Conservation (phyloP, 2,888 invertebrate species). For the Cylloceria caligata region DNA sequence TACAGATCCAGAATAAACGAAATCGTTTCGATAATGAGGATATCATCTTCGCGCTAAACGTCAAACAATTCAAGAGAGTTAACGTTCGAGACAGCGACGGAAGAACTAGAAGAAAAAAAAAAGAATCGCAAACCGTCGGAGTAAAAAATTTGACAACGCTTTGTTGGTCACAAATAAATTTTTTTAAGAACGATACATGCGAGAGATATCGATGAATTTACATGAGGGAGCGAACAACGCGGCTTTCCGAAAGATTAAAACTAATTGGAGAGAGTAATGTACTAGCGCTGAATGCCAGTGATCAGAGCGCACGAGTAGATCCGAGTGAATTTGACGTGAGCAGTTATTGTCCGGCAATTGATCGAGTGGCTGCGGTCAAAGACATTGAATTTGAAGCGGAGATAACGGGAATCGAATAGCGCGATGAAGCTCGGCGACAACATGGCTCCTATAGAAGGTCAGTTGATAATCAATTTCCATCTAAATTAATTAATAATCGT, state of each 20-base stretch:
- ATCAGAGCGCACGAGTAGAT: slow-evolving; percentile 21
- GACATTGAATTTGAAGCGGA: slow-evolving; percentile 64
- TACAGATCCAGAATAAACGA: slow-evolving; percentile 48
- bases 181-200: neutral
- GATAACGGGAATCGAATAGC: slow-evolving; percentile 61
- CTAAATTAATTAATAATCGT: neutral
- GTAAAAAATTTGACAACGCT: neutral
- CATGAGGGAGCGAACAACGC: slow-evolving; percentile 38
- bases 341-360: slow-evolving; percentile 53
- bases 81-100: slow-evolving; percentile 49
- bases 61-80: slow-evolving; percentile 7
- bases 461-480: slow-evolving; percentile 57
- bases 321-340: slow-evolving; percentile 52
- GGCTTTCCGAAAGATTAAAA: slow-evolving; percentile 51
- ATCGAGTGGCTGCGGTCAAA: slow-evolving; percentile 57
- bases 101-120: slow-evolving; percentile 64
- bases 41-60: slow-evolving; percentile 25
- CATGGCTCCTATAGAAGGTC: slow-evolving; percentile 80
- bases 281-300: slow-evolving; percentile 31
- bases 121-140: neutral
- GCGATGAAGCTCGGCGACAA: slow-evolving; percentile 81
- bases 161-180: neutral
- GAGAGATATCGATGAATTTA: slow-evolving; percentile 51
- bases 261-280: slow-evolving; percentile 28
- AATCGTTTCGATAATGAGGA: slow-evolving; percentile 3